A percentile compares a stretch with the other conserved stretches of the same genome.
These are phyloP conservation scores for Bombyx huttoni DNA, from an alignment of 2,888 invertebrate genomes.

Conservation along the genomic window DNA sequence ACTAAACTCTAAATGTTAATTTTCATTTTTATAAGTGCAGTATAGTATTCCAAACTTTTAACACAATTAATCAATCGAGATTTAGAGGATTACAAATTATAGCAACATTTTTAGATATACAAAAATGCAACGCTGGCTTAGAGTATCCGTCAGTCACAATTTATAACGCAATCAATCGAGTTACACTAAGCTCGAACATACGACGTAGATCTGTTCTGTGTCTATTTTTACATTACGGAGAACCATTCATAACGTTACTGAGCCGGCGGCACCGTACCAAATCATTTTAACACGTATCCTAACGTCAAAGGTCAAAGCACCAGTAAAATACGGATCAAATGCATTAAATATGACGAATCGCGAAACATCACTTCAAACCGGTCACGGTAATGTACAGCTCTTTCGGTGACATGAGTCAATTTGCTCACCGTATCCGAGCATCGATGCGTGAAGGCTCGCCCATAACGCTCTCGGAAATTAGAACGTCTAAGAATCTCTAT, in stretches of 20 bases:
- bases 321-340: slow-evolving; percentile 18
- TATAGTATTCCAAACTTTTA: too few relatives aligned
- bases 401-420: slow-evolving; percentile 32
- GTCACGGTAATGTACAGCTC: slow-evolving; percentile 23
- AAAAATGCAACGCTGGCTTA: too few relatives aligned
- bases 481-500: slow-evolving; percentile 1
- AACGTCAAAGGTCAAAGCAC: slow-evolving; percentile 21
- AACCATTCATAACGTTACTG: background rate
- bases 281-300: background rate
- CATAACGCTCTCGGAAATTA: slow-evolving; percentile 11
- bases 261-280: background rate
- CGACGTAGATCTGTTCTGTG: background rate
- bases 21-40: too few relatives aligned
- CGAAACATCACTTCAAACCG: slow-evolving; percentile 6
- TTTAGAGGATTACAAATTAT: too few relatives aligned
- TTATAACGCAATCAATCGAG: background rate
- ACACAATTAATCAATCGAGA: too few relatives aligned
- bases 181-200: background rate
- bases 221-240: background rate
- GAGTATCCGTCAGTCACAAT: background rate
- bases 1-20: too few relatives aligned
- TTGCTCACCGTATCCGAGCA: slow-evolving; percentile 12
- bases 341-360: slow-evolving; percentile 32
- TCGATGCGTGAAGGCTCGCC: slow-evolving; percentile 21
- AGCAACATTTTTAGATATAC: too few relatives aligned